Percentiles rank a stretch among this genome's conserved stretches.
These are phyloP conservation scores for Paragorgia papillata DNA, from an alignment of 92 coral and sea anemone species.

Conservation along the genomic window DNA sequence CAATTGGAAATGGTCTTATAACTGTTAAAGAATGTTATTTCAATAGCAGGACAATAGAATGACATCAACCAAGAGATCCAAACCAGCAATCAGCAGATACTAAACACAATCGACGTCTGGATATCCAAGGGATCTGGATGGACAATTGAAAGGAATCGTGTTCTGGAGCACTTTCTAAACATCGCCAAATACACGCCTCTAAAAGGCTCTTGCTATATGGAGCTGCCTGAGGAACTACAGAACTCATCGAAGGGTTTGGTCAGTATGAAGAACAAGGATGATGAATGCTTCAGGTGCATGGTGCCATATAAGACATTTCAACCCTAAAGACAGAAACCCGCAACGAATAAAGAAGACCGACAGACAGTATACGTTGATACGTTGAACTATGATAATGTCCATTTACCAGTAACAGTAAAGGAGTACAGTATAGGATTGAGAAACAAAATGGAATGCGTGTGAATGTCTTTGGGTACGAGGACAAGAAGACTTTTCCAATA, in stretches of 20 bases:
- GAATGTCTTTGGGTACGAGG: conserved; percentile 52
- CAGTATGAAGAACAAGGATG: neutral
- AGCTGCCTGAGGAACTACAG: neutral
- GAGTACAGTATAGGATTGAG: conserved; percentile 1
- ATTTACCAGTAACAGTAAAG: conserved; percentile 36
- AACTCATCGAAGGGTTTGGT: neutral
- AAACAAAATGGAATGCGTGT: conserved; percentile 39
- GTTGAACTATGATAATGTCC: conserved; percentile 31
- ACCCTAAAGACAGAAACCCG: conserved; percentile 40
- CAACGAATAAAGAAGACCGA: conserved; percentile 5
- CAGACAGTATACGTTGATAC: neutral
- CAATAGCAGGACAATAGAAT: too few relatives aligned
- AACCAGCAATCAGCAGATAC: too few relatives aligned
- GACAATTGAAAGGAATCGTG: too few relatives aligned
- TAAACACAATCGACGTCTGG: too few relatives aligned
- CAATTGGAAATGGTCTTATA: too few relatives aligned
- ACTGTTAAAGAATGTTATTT: too few relatives aligned
- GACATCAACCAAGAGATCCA: too few relatives aligned
- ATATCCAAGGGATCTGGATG: too few relatives aligned
- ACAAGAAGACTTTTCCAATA: conserved; percentile 43
- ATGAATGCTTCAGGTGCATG: conserved; percentile 22
- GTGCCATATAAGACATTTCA: conserved; percentile 52
- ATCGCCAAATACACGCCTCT: too few relatives aligned
- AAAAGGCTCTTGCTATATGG: too few relatives aligned
- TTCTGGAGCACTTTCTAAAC: too few relatives aligned